phyloP scores from a whole-genome alignment of 2,888 invertebrate species.

The Cartodere bifasciata region DNA sequence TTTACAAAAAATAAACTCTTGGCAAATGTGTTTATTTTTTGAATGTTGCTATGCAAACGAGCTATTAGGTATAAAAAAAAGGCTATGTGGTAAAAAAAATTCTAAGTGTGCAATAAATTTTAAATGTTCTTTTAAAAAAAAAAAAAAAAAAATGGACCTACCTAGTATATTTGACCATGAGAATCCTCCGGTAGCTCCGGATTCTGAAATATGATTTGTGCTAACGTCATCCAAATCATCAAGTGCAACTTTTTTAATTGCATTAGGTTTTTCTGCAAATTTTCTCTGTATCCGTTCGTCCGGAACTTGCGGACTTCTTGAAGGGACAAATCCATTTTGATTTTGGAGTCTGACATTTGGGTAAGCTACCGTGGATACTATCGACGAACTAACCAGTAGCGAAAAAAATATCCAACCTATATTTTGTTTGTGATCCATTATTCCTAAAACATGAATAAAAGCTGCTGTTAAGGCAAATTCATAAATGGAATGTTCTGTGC shows the following conservation, averaged over 20 bases:
- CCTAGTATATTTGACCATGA: slow-evolving; percentile 82
- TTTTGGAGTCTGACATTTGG: slow-evolving; percentile 36
- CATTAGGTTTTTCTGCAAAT: slow-evolving; percentile 80
- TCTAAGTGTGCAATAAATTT: too few relatives aligned
- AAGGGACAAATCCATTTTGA: slow-evolving; percentile 20
- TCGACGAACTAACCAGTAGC: slow-evolving; percentile 52
- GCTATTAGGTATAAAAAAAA: too few relatives aligned
- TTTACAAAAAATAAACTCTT: too few relatives aligned
- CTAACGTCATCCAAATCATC: slow-evolving; percentile 73
- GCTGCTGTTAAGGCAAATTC: too few relatives aligned
- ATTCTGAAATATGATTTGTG: slow-evolving; percentile 65
- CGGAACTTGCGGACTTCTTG: slow-evolving; percentile 29
- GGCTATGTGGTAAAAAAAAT: too few relatives aligned
- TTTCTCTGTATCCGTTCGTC: slow-evolving; percentile 54
- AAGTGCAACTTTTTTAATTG: slow-evolving; percentile 73
- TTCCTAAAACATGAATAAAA: too few relatives aligned
- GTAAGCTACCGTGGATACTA: slow-evolving; percentile 55
- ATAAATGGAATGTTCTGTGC: too few relatives aligned
- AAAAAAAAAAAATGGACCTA: slow-evolving; percentile 26
- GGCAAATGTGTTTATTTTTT: too few relatives aligned
- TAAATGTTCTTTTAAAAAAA: too few relatives aligned
- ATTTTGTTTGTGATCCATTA: slow-evolving; percentile 56
- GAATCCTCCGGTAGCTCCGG: slow-evolving; percentile 47
- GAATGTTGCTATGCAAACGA: too few relatives aligned
- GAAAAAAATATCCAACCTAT: slow-evolving; percentile 58